Conservation (phyloP, 2,797 vertebrate species). For the Mycteria americana region DNA sequence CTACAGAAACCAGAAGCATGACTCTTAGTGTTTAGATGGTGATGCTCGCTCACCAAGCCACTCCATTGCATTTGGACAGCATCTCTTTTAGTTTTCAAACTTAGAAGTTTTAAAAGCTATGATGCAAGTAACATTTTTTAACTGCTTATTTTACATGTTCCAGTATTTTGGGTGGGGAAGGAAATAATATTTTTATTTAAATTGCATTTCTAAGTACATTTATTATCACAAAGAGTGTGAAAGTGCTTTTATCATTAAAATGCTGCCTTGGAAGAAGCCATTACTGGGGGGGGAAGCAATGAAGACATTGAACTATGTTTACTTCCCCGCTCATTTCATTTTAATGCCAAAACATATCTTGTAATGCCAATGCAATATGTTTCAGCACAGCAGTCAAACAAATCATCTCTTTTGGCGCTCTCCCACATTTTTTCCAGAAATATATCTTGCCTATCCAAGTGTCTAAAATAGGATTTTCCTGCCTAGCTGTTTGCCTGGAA, state of each 20-base stretch:
- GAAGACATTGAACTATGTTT: neutral
- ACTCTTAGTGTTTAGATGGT: neutral
- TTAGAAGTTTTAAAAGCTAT: neutral
- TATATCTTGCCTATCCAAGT: neutral
- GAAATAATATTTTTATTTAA: neutral
- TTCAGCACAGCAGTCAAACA: neutral
- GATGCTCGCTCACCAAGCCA: neutral
- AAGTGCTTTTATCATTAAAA: neutral
- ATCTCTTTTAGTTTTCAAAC: neutral
- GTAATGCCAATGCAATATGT: neutral
- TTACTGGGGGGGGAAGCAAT: neutral
- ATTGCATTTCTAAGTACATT: neutral
- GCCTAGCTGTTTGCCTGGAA: neutral
- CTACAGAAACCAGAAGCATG: neutral
- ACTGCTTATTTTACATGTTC: neutral
- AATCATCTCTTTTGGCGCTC: neutral
- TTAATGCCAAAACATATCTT: neutral
- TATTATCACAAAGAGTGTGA: neutral
- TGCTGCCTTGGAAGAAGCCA: neutral
- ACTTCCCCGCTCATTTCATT: neutral
- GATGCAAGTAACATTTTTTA: neutral
- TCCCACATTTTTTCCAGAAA: neutral
- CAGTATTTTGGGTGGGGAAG: neutral
- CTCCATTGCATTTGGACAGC: neutral
- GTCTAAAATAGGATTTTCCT: neutral